Conservation (phyloP, 2,888 invertebrate species). For the Chymomyza amoena region DNA sequence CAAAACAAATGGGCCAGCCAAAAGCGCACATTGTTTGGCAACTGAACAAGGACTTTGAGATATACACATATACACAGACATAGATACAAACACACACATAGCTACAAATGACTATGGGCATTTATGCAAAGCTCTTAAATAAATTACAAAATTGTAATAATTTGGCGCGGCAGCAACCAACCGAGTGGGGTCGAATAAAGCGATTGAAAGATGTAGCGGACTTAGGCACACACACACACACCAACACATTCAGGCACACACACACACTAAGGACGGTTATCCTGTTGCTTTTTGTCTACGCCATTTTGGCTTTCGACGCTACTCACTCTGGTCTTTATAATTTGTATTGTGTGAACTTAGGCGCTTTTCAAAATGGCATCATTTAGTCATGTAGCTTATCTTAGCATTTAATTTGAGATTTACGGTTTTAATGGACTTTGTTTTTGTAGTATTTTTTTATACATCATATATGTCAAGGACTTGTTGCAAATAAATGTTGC, state of each 20-base stretch:
- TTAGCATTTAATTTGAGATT: slow-evolving; percentile 57
- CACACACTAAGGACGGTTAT: slow-evolving; percentile 1
- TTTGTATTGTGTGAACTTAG: slow-evolving; percentile 53
- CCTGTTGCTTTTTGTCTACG: slow-evolving; percentile 37
- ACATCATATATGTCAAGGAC: not conserved
- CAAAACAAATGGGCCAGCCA: not conserved
- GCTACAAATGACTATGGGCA: slow-evolving; percentile 55
- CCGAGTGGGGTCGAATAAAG: slow-evolving; percentile 22
- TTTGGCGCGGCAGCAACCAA: slow-evolving; percentile 48
- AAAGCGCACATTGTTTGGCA: not conserved
- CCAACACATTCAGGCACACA: not conserved
- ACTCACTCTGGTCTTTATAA: slow-evolving; percentile 15
- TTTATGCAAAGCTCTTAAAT: slow-evolving; percentile 72
- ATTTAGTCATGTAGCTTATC: slow-evolving; percentile 54
- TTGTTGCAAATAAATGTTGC: too few species aligned
- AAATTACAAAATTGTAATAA: slow-evolving; percentile 75
- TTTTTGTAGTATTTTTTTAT: not conserved
- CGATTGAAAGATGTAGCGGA: slow-evolving; percentile 31
- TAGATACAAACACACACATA: not conserved
- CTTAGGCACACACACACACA: not conserved
- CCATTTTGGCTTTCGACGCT: slow-evolving; percentile 24
- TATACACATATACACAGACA: slow-evolving; percentile 13
- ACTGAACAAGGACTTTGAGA: not conserved
- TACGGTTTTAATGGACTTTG: slow-evolving; percentile 39
- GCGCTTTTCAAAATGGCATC: slow-evolving; percentile 45